A percentile compares a stretch with the other conserved stretches of the same genome.
Conservation (phyloP, 2,888 invertebrate genomes). For the Tortrix viridana region DNA sequence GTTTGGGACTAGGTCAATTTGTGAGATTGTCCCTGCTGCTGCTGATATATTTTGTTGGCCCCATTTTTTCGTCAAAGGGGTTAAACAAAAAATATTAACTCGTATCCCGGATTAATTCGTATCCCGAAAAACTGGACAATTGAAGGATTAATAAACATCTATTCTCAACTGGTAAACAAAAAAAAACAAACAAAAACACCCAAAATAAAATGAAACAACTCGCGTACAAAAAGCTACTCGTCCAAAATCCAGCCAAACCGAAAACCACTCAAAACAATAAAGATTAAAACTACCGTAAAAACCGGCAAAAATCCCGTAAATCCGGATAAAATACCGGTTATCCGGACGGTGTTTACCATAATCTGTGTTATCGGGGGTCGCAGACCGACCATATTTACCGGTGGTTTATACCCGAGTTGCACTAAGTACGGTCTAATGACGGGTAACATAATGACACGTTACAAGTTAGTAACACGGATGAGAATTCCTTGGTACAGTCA, state of each 20-base stretch:
- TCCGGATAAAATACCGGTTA: slow-evolving; percentile 33
- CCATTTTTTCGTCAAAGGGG: too few species aligned
- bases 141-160: too few species aligned
- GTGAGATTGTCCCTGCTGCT: too few species aligned
- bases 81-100: too few species aligned
- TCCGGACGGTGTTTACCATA: slow-evolving; percentile 34
- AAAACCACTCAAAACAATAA: slow-evolving; percentile 31
- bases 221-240: slow-evolving; percentile 17
- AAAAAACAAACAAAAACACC: background rate
- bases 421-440: slow-evolving; percentile 14
- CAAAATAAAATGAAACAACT: slow-evolving; percentile 5
- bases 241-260: slow-evolving; percentile 20
- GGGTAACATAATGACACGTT: background rate
- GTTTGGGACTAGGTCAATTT: too few species aligned
- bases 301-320: slow-evolving; percentile 31
- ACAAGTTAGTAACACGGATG: too few species aligned
- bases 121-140: too few species aligned
- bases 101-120: too few species aligned
- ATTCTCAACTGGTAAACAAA: background rate
- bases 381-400: slow-evolving; percentile 14
- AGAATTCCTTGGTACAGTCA: too few species aligned
- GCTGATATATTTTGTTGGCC: too few species aligned
- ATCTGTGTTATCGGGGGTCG: slow-evolving; percentile 31
- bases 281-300: slow-evolving; percentile 38
- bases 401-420: background rate